Evolutionary conservation across 2,113 vertebrate genomes (phyloP), one percentile per base, ranked within the genome.

Genomic region (Oreochromis tanganicae): DNA sequence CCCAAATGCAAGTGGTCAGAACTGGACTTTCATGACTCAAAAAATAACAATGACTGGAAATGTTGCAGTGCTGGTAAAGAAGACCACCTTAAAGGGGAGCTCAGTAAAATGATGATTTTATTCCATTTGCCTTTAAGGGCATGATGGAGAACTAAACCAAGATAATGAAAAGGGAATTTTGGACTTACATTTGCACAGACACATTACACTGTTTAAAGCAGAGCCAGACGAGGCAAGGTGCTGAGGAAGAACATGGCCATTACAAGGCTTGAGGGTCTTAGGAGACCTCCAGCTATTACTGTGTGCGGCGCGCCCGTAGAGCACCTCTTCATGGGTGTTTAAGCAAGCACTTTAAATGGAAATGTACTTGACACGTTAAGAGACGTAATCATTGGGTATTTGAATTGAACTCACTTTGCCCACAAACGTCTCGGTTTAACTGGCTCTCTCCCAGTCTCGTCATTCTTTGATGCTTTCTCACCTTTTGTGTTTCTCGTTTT

Each of bases 331-430:
- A 98, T 27, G 96, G 97, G 93, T 97, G 94, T 98, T 98, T 98
- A 98, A 97, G 95, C 97, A 97, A 97, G 96, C 97, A 97, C 97
- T 99, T 97, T 97, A 98, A 98, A 98, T 98, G 97, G 97, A 98
- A 98, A 98, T 98, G 96, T 92, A 97, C 97, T 98, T 97, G 97
- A 97, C 97, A 96, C 96, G 97, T 97, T 97, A 96, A 95, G 91
- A 97, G 95, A 96, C 97, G 94, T 97, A 97, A 98, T 98, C 97
- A 97, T 96, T 96, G 93, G 96, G 93, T 95, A 96, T 98, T 97
- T 97, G 95, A 96, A 97, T 97, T 97, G 95, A 95, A 94, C 94
- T 96, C 96, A 96, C 95, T 94, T 96, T 94, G 94, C 94, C 95
- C 96, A 66, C 85, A 82, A 90, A 91, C 85, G 84, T 89, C 71